These are phyloP conservation scores for Lepidurus packardi DNA, from an alignment of 1,140 invertebrate genomes.

Conservation along the genomic window DNA sequence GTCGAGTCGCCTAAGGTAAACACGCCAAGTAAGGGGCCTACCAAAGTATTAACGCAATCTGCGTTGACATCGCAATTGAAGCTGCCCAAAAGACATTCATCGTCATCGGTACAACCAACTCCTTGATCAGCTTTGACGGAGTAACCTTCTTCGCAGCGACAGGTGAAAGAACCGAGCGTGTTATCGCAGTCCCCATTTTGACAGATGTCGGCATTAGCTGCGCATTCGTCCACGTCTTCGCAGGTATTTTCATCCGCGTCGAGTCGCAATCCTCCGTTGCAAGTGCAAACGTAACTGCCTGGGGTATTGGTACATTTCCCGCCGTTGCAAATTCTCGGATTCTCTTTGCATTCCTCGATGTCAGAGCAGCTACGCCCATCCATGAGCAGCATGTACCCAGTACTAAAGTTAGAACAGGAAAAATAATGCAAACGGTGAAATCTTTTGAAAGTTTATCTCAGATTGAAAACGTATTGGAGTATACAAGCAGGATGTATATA, in stretches of 20 bases:
- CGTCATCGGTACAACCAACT: constrained; percentile 69
- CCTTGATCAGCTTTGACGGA: constrained; percentile 69
- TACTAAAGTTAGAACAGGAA: constrained; percentile 41
- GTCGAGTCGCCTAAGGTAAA: neutral
- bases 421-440: constrained; percentile 25
- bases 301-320: constrained; percentile 72
- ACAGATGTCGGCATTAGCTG: constrained; percentile 61
- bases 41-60: constrained; percentile 71
- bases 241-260: constrained; percentile 63
- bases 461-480: neutral
- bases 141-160: constrained; percentile 69
- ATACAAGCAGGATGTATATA: neutral
- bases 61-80: constrained; percentile 73
- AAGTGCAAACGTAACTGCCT: constrained; percentile 70
- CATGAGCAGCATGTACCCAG: constrained; percentile 46
- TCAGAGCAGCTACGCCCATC: constrained; percentile 47
- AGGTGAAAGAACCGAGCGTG: constrained; percentile 75
- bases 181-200: constrained; percentile 69
- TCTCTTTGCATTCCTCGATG: constrained; percentile 72
- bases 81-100: constrained; percentile 71
- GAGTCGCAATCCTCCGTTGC: constrained; percentile 63
- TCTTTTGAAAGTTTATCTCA: constrained; percentile 29
- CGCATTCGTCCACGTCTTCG: constrained; percentile 67
- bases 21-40: constrained; percentile 42
- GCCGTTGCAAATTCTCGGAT: constrained; percentile 71